Base-by-base conservation (phyloP, 2,113 vertebrate genomes). In the Mormoops blainvillei region DNA sequence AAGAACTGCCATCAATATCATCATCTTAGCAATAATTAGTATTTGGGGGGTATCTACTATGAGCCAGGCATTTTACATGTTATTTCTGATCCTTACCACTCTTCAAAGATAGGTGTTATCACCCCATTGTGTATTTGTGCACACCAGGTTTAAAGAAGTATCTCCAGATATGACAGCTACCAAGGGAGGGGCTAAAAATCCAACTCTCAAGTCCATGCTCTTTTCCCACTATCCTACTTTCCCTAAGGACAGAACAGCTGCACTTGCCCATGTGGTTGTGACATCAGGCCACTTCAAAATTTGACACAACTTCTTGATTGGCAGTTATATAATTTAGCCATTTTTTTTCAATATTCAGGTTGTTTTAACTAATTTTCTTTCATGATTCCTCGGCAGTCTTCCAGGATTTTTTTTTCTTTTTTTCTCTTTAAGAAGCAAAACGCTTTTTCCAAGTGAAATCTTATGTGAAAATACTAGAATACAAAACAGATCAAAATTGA, bases 361-460 rank as follows among this genome's bases (percentile, higher is more conserved):
- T 95, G 22, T 36, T 89, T 81, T 91, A 82, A 74, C 22, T 61
- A 74, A 92, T 89, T 85, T 91, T 87, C 54, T 87, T 93, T 45
- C 80, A 83, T 28, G 54, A 93, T 78, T 87, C n/a, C 68, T 83
- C 76, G 77, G 48, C 56, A 43, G 50, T 83, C 61, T 70, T 70
- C 31, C 58, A 77, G 48, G 3, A 26, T 87, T 82, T 70, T 14
- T 31, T 83, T 50, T 70, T 73, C 14, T 33, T 15, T 43, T 71
- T 74, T 68, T 10, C 20, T 89, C 52, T 71, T 74, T 54, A 87
- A 86, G 45, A 41, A 87, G 65, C 50, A 86, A 73, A 78, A 82
- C 13, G n/a, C 50, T 76, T 89, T 95, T 85, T 86, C 67, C 22
- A 95, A 88, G 80, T 33, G 77, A 93, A 87, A 83, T 36, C 19